Evolutionary conservation across 2,888 invertebrate species (phyloP), one percentile per base, ranked within the genome.

Genomic region (Rhaphigaster nebulosa): DNA sequence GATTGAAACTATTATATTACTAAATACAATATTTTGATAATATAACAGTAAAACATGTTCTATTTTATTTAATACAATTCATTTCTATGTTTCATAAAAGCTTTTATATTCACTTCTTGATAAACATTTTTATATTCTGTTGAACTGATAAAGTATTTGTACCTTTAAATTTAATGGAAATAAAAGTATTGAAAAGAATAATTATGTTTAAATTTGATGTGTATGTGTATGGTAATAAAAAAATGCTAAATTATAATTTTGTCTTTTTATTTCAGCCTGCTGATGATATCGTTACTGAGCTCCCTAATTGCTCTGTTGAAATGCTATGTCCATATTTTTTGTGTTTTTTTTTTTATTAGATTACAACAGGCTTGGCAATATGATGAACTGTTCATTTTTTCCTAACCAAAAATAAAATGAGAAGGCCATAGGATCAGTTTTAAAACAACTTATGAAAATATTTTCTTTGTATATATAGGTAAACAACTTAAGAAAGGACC

Each of bases 181-280:
- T 38, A 38, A 38, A 76, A 76, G 34, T 76, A 76, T 38, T 76
- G 34, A 38, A 76, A 76, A 20, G 34, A 76, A 76, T 6, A 23
- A 76, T 8, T 76, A 76, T 76, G 23, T 38, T 76, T 1, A 76
- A 76, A 76, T 76, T 76, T 4, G 38, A 76, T 38, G 70, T 76
- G 70, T 76, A 38, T 76, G 70, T 76, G 34, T 76, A 38, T 38
- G 38, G 29, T 76, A 76, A 76, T 76, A 76, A 76, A n/a, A n/a
- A 76, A 38, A 38, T 76, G 38, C 20, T 38, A 76, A 76, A 76
- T 38, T 38, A 38, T 29, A 65, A 20, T 76, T 23, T 76, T 76
- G 34, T 76, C 18, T 76, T 20, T 34, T 29, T 76, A 15, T 76
- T n/a, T 65, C 6, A 52, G 12, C 52, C 52, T 10, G 15, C 5